Percentiles rank a stretch among this genome's conserved stretches.
phyloP scores from a whole-genome alignment of 2,888 invertebrate genomes.

The Salticus scenicus region DNA sequence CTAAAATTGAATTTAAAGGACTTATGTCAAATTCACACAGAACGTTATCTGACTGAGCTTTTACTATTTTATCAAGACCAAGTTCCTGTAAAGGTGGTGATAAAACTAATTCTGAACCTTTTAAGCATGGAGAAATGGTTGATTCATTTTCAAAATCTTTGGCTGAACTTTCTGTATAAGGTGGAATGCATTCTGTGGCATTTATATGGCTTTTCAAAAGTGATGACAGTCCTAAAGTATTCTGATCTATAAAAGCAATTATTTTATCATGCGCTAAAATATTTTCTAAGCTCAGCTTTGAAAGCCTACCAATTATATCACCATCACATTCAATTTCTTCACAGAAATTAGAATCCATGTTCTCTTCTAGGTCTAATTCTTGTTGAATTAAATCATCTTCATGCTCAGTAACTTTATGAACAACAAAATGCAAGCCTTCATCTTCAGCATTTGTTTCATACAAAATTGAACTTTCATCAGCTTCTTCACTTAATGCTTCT shows the following conservation, averaged over 20 bases:
- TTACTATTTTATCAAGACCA: conserved; percentile 53
- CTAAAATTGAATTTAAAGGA: conserved; percentile 70
- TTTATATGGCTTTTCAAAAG: conserved; percentile 2
- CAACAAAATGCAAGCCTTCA: conserved; percentile 53
- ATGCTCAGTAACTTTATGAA: conserved; percentile 62
- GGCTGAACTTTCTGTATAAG: neutral
- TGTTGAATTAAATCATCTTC: conserved; percentile 52
- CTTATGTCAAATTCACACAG: conserved; percentile 70
- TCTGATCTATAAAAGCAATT: conserved; percentile 61
- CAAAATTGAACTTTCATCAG: conserved; percentile 10
- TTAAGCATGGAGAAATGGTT: neutral
- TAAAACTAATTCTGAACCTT: conserved; percentile 29
- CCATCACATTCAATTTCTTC: conserved; percentile 20
- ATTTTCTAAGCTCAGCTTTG: conserved; percentile 59
- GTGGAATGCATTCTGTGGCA: neutral
- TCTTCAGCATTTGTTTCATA: conserved; percentile 29
- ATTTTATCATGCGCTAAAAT: conserved; percentile 63
- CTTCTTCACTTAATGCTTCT: conserved; percentile 27
- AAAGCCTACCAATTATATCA: conserved; percentile 15
- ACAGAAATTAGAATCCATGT: neutral
- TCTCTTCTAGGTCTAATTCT: conserved; percentile 43
- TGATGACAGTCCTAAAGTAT: conserved; percentile 21
- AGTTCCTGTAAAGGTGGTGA: conserved; percentile 65
- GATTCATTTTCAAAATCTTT: neutral
- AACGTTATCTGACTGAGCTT: conserved; percentile 50